Conservation (phyloP, 2,888 invertebrate species). For the Branchipolynoe longqiensis region DNA sequence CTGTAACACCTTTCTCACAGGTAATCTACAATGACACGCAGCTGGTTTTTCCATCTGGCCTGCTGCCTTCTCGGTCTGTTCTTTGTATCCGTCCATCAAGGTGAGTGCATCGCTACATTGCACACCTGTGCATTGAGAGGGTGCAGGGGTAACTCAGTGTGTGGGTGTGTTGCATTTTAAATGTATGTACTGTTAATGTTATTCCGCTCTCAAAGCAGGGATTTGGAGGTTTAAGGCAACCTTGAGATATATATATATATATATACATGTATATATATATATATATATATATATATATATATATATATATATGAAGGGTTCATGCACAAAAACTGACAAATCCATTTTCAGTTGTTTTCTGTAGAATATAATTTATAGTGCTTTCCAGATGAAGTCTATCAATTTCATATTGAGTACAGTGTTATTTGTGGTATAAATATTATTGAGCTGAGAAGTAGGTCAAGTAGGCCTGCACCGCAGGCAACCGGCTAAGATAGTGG, state of each 20-base stretch:
- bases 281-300: constrained; percentile 49
- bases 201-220: too few species aligned
- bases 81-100: constrained; percentile 20
- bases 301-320: too few species aligned
- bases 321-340: too few species aligned
- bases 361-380: too few species aligned
- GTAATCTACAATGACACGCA: constrained; percentile 6
- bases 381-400: too few species aligned
- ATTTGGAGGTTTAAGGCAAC: background rate
- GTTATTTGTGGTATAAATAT: too few species aligned
- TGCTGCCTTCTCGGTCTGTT: background rate
- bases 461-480: too few species aligned
- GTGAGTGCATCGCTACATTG: background rate
- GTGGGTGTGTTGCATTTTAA: background rate
- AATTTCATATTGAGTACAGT: too few species aligned
- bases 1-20: too few species aligned
- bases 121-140: background rate
- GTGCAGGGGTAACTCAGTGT: background rate
- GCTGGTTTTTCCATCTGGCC: background rate
- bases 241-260: background rate
- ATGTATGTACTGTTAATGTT: background rate
- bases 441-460: too few species aligned
- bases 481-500: too few species aligned
- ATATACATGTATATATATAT: constrained; percentile 30
- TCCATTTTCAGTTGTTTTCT: too few species aligned